Base-by-base conservation (phyloP, 2,888 invertebrate genomes). In the Leptinotarsa haldemani region DNA sequence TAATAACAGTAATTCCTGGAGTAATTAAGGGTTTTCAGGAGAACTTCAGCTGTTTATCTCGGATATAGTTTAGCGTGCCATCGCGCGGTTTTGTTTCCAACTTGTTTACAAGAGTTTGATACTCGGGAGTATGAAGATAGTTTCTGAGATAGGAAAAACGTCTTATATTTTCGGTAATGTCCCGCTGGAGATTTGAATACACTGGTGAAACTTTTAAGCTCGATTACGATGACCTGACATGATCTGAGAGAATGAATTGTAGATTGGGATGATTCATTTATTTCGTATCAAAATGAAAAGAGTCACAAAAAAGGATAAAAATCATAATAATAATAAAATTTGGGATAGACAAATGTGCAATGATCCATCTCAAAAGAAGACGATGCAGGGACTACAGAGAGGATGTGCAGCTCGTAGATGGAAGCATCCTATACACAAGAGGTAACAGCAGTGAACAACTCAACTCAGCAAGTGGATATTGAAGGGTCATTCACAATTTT, bases 1-100 rank as follows among this genome's bases (percentile, higher is more conserved):
- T 71, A 68, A 76, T 76, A 71, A 74, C 76, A 61, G 74, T 72
- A 65, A 74, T 74, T 74, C 71, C 64, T 66, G 71, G 70, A 68
- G 76, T 76, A 73, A 76, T 76, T 74, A 76, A 71, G 69, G 76
- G 56, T 70, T 76, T 71, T 69, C 74, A 61, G 68, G 73, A 73
- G 67, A 70, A 66, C 70, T 66, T 58, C 61, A 48, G 56, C 69
- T 50, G 30, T 50, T 50, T 66, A 22, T 50, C 66, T 52, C 66
- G 66, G 66, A 25, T 66, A 50, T 66, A 48, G 50, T 66, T 48
- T 30, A 30, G 48, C 48, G 50, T 22, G 30, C 20, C 15, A 47
- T 68, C 20, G 56, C 52, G 56, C 30, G 56, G 68, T 30, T 53
- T 68, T 68, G 68, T 68, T 68, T 46, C 16, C 56, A 56, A 56